These are phyloP conservation scores for Diorhabda carinulata DNA, from an alignment of 1,140 invertebrate species.

Conservation along the genomic window DNA sequence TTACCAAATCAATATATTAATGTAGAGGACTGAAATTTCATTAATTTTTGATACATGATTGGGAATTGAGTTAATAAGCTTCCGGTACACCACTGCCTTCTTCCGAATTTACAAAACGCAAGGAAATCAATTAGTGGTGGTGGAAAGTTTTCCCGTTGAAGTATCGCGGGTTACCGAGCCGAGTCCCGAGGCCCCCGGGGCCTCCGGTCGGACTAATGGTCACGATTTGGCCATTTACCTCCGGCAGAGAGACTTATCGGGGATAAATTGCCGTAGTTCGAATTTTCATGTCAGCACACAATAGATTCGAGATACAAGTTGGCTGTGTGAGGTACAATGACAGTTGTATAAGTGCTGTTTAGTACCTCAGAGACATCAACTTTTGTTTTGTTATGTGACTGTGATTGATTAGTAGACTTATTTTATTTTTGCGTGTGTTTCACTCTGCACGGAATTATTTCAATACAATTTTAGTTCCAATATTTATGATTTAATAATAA, in stretches of 20 bases:
- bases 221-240: slow-evolving; percentile 48
- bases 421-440: too few relatives aligned
- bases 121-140: slow-evolving; percentile 34
- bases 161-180: slow-evolving; percentile 17
- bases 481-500: too few relatives aligned
- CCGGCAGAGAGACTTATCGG: slow-evolving; percentile 46
- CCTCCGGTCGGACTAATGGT: slow-evolving; percentile 39
- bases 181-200: slow-evolving; percentile 29
- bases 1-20: too few relatives aligned
- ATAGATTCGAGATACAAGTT: slow-evolving; percentile 44
- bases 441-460: too few relatives aligned
- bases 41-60: too few relatives aligned
- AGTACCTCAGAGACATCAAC: background rate
- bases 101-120: slow-evolving; percentile 29
- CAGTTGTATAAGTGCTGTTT: slow-evolving; percentile 32
- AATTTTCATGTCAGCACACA: slow-evolving; percentile 48
- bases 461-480: too few relatives aligned
- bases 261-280: slow-evolving; percentile 46
- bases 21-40: too few relatives aligned
- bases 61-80: too few relatives aligned
- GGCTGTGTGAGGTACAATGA: slow-evolving; percentile 42
- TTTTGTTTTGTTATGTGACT: background rate
- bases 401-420: background rate
- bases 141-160: slow-evolving; percentile 18
- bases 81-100: background rate